Percentiles rank a stretch among this genome's conserved stretches.
Conservation (phyloP, 1,140 invertebrate genomes). For the Nephila pilipes region DNA sequence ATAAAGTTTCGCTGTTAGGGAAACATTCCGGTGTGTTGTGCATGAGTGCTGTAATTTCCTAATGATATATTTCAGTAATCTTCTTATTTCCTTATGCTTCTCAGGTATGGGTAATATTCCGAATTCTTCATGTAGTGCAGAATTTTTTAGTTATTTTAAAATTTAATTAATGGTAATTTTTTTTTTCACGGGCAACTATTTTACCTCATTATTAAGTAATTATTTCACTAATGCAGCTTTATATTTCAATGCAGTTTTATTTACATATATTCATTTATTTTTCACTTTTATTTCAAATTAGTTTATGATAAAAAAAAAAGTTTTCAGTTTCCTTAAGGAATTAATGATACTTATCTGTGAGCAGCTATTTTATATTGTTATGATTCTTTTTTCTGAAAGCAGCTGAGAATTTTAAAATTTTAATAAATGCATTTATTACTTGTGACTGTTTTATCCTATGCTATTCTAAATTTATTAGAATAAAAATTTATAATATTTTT, state of each 20-base stretch:
- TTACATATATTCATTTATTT: no score
- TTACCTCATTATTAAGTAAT: background rate
- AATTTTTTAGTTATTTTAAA: background rate
- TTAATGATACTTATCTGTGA: no score
- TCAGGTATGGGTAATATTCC: conserved; percentile 60
- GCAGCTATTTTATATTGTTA: no score
- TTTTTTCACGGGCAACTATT: background rate
- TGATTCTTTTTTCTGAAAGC: background rate
- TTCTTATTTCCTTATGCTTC: conserved; percentile 35
- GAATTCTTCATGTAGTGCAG: background rate
- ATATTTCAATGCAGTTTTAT: no score
- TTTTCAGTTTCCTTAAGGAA: no score
- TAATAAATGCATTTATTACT: background rate
- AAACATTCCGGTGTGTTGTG: conserved; percentile 70
- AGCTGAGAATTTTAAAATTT: background rate
- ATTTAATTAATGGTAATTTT: background rate
- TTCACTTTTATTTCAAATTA: no score
- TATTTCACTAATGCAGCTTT: background rate
- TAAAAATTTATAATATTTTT: no score
- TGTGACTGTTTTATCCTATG: background rate
- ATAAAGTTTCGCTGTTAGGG: conserved; percentile 46
- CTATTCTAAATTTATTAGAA: background rate
- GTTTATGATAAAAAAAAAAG: no score
- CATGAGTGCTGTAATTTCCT: conserved; percentile 28
- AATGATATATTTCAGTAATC: background rate